Percentiles rank a stretch among this genome's conserved stretches.
phyloP scores from a whole-genome alignment of 2,797 vertebrate genomes.

The Lindbergichthys nudifrons region DNA sequence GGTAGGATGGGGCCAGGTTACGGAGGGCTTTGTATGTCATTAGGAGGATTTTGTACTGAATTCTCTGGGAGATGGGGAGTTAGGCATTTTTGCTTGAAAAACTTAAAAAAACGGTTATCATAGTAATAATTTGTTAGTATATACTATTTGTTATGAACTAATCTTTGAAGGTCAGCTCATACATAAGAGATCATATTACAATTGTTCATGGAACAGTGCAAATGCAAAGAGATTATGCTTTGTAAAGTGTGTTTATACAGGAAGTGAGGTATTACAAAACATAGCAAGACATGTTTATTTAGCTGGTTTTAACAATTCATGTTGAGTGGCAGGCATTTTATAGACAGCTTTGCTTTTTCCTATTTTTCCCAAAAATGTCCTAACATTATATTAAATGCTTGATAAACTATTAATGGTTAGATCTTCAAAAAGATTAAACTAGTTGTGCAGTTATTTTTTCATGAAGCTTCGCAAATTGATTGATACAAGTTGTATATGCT shows the following conservation, averaged over 20 bases:
- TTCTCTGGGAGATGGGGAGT: too few species aligned
- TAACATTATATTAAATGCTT: constrained; percentile 2
- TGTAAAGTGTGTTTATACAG: neutral
- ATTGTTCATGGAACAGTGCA: neutral
- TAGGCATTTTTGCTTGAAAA: too few species aligned
- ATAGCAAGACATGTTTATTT: neutral
- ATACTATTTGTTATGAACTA: neutral
- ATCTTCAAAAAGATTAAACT: constrained; percentile 33
- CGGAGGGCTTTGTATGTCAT: too few species aligned
- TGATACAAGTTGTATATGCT: constrained; percentile 23
- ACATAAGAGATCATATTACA: neutral
- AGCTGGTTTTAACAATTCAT: neutral
- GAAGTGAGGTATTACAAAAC: too few species aligned
- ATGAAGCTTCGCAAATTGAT: constrained; percentile 40
- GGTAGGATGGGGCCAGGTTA: too few species aligned
- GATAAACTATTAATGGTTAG: constrained; percentile 22
- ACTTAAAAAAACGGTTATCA: neutral
- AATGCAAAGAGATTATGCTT: neutral
- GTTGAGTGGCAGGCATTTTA: neutral
- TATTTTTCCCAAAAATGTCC: neutral
- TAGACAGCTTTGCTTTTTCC: neutral
- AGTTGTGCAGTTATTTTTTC: constrained; percentile 21
- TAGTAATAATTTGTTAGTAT: neutral
- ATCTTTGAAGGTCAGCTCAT: neutral
- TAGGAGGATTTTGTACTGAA: too few species aligned